Evolutionary conservation across 2,113 vertebrate genomes (phyloP), one percentile per base, ranked within the genome.

Genomic region (Pedetes capensis): DNA sequence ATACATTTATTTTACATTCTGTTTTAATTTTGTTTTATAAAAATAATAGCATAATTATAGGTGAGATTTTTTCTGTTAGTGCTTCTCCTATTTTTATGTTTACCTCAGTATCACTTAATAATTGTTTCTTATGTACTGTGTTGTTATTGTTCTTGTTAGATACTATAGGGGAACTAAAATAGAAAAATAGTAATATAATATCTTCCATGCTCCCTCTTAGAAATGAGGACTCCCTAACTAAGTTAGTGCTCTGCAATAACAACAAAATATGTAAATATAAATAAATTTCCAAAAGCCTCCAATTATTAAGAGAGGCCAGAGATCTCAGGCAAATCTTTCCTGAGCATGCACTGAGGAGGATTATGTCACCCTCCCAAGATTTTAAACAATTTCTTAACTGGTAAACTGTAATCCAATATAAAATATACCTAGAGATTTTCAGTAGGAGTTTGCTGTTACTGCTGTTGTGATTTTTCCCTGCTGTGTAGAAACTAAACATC

Each of bases 361-460:
- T 89, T 91, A 47, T 25, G n/a, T 32, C 87, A 49, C 39, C 23
- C 37, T 95, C 86, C 66, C 37, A 89, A 22, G 74, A n/a, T 34
- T 91, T 91, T 82, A 63, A 89, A 95, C 75, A 95, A 87, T 88
- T 94, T 92, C 59, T n/a, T 84, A 39, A 75, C 66, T 96, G 57
- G 51, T 91, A 93, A 86, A 95, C 51, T 79, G 72, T 96, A 97
- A 96, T 97, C 86, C 91, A 74, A 23, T 78, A 93, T 94, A 91
- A 97, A 89, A 13, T 74, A 29, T 89, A 59, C 68, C 89, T 49
- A 42, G 85, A 97, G 92, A 96, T 95, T 95, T 97, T 22, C 91
- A 95, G 83, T 76, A 42, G 89, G 94, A 23, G 68, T 61, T 87
- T 82, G 3, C 32, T 91, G 32, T 89, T 81, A 96, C 93, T 92